Percentiles rank a stretch among this genome's conserved stretches.
Evolutionary conservation across 2,888 invertebrate species (phyloP).

Genomic region (Adelphocoris suturalis): DNA sequence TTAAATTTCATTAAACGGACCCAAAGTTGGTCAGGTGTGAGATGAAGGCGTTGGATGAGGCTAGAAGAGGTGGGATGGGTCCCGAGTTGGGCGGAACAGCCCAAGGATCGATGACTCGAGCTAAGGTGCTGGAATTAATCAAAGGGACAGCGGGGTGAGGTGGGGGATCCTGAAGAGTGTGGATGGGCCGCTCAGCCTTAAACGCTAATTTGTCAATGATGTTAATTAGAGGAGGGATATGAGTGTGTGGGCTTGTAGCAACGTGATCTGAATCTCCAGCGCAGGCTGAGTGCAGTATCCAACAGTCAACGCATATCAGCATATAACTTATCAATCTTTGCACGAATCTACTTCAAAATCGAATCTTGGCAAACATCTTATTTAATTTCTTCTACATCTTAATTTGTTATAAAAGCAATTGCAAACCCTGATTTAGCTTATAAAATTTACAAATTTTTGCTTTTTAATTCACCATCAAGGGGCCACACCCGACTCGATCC

Average conservation of each 20-base stretch:
- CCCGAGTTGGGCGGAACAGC: background rate
- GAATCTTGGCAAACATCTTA: no score
- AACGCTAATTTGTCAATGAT: conserved; percentile 48
- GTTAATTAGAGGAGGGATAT: conserved; percentile 2
- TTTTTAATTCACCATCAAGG: no score
- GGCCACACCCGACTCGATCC: no score
- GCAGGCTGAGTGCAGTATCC: no score
- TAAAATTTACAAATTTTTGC: no score
- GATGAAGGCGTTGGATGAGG: conserved; percentile 10
- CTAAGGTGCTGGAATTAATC: conserved; percentile 35
- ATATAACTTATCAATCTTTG: no score
- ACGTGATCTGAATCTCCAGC: no score
- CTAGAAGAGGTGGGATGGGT: background rate
- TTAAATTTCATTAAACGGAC: conserved; percentile 47
- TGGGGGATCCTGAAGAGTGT: background rate
- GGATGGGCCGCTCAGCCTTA: background rate
- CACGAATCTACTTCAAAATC: no score
- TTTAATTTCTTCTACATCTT: no score
- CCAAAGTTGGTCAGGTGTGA: conserved; percentile 51
- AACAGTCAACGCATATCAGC: no score
- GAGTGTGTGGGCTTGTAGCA: background rate
- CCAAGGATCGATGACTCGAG: conserved; percentile 7
- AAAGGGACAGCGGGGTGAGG: background rate
- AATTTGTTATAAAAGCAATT: no score
- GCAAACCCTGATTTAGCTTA: no score